Base-by-base conservation (phyloP, 2,888 invertebrate species). In the Lepidonotus clava region DNA sequence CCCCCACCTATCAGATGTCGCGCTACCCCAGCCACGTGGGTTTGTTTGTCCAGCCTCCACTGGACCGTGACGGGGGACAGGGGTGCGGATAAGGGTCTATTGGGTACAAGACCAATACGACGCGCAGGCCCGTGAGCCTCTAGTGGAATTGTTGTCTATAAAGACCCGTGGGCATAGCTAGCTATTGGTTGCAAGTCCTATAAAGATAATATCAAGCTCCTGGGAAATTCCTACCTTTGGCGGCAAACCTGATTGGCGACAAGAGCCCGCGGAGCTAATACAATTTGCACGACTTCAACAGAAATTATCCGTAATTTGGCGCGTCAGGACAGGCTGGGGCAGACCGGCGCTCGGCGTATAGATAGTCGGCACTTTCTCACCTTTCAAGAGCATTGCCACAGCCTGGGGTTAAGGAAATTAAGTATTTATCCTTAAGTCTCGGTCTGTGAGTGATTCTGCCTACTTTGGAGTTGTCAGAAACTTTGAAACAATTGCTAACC, bases 251-350 rank as follows among this genome's bases (percentile, higher is more conserved):
- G 61, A 61, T 61, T 61, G 61, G 61, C 28, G 61, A 61, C 61
- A 61, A 61, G 61, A n/a, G n/a, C n/a, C n/a, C n/a, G 28, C 61
- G 18, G 61, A 28, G n/a, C 28, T 61, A 61, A 61, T 61, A 61
- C 28, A 61, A 61, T 61, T 61, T 61, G 61, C 2, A 11, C 11
- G n/a, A 61, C 61, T 61, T 61, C 61, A 61, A 2, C n/a, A 61
- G 61, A 61, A 24, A 61, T 61, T 61, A 61, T 61, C 61, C 28
- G n/a, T 61, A 61, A 61, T 61, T 61, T 61, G 61, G 61, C 11
- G 28, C 61, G 61, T 61, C 61, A 61, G 61, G 28, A 61, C 61
- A 53, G n/a, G 53, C 21, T 53, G 53, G 53, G 53, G 4, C 21
- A 32, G 61, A 32, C 28, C 28, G n/a, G 61, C 11, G 61, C 21